phyloP scores from a whole-genome alignment of 2,113 vertebrate species.

The Gallinago undulata region DNA sequence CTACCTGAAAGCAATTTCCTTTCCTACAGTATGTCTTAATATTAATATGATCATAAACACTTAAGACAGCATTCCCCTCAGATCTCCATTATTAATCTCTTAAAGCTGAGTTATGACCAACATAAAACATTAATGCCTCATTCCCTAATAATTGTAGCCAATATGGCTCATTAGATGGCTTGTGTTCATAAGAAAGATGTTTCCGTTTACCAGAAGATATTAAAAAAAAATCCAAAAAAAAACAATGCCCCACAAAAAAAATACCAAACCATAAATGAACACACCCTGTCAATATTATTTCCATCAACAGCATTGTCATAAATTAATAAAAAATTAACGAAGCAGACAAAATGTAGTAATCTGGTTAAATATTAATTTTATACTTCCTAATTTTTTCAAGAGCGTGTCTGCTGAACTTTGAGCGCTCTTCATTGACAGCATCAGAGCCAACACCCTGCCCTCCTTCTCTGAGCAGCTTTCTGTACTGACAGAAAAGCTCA shows the following conservation, averaged over 20 bases:
- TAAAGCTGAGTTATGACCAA: slow-evolving; percentile 11
- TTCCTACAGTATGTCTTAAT: slow-evolving; percentile 1
- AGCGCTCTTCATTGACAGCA: slow-evolving; percentile 48
- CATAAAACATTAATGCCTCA: slow-evolving; percentile 29
- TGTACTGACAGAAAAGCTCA: neutral
- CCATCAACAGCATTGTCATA: slow-evolving; percentile 70
- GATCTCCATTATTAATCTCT: slow-evolving; percentile 18
- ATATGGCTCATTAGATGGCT: slow-evolving; percentile 4
- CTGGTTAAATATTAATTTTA: slow-evolving; percentile 81
- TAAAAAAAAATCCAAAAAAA: neutral
- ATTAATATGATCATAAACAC: slow-evolving; percentile 51
- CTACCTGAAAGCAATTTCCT: slow-evolving; percentile 2
- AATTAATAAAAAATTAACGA: slow-evolving; percentile 78
- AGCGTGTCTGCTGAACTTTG: slow-evolving; percentile 65
- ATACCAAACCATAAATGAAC: neutral
- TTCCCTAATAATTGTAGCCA: slow-evolving; percentile 16
- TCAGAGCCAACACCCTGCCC: neutral
- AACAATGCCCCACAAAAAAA: neutral
- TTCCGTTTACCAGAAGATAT: slow-evolving; percentile 74
- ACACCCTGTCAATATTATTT: slow-evolving; percentile 66
- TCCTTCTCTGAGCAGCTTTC: neutral
- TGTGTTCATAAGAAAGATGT: neutral
- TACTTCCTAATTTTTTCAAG: slow-evolving; percentile 43
- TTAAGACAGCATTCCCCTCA: slow-evolving; percentile 17
- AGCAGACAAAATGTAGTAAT: slow-evolving; percentile 74